phyloP scores from a whole-genome alignment of 2,113 vertebrate genomes.

The Dipodomys ordii region DNA sequence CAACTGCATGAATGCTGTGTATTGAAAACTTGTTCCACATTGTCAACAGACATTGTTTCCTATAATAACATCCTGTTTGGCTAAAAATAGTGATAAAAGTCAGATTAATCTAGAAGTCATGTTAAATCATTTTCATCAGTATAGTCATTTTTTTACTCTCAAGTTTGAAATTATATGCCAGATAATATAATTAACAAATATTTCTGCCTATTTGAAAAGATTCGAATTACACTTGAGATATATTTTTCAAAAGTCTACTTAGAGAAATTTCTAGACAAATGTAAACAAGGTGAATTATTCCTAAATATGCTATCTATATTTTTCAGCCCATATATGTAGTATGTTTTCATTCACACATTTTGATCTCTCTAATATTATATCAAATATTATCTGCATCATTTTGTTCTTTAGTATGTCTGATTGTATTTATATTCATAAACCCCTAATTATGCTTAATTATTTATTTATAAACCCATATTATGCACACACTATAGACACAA shows the following conservation, averaged over 20 bases:
- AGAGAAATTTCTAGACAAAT: neutral
- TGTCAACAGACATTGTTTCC: neutral
- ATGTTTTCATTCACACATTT: neutral
- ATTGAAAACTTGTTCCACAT: neutral
- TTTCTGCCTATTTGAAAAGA: neutral
- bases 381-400: neutral
- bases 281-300: neutral
- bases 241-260: neutral
- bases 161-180: neutral
- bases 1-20: neutral
- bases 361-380: neutral
- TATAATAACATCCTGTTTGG: neutral
- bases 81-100: neutral
- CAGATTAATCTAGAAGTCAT: slow-evolving; percentile 6
- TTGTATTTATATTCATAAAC: too few relatives aligned
- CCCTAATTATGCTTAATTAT: too few relatives aligned
- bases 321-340: neutral
- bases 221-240: neutral
- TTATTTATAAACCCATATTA: too few relatives aligned
- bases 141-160: neutral
- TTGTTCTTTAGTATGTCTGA: too few relatives aligned
- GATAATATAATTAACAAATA: neutral
- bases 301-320: neutral
- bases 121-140: neutral
- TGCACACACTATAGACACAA: too few relatives aligned